Base-by-base conservation (phyloP, 2,113 vertebrate genomes). In the Gallinago paraguaiae region DNA sequence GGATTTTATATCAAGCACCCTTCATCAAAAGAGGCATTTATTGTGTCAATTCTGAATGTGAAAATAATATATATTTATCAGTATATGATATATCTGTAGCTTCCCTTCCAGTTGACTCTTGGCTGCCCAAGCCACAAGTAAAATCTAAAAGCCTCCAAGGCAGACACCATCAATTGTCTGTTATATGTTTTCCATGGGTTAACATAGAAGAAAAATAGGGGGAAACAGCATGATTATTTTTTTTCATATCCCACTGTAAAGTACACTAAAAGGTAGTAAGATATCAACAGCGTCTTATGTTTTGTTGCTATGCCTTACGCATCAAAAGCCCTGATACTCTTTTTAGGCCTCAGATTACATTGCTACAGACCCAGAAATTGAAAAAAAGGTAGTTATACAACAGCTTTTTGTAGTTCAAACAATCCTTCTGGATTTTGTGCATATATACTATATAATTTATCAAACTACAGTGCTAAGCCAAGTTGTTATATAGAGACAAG, bases 401-500 rank as follows among this genome's bases (percentile, higher is more conserved):
- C 88, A 94, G 78, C 81, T 76, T 81, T 76, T 67, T 92, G n/a
- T 14, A 94, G 71, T 61, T 92, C 90, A 90, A 65, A 59, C 56
- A 94, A 82, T 71, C 54, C 65, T 91, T 56, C 89, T 94, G 68
- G 82, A 86, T 75, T 93, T 45, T 70, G 81, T 78, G 81, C 68
- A 50, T n/a, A 87, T 68, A 70, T 41, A 91, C 50, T 27, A 89
- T 82, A 90, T 63, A 53, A 94, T 95, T 85, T 90, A 95, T 92
- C 90, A 48, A 95, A 79, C 53, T 45, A 82, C 28, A 91, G 41
- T 48, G 37, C 78, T 77, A 91, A 95, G 92, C 82, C 87, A 95
- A 93, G 63, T 37, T 69, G 74, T 75, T 86, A n/a, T 72, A 77
- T 39, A 59, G 67, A 95, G 86, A 94, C 88, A 92, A 95, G 89